These are phyloP conservation scores for Tokudaia muenninki DNA, from an alignment of 2,797 vertebrate genomes.

Conservation along the genomic window DNA sequence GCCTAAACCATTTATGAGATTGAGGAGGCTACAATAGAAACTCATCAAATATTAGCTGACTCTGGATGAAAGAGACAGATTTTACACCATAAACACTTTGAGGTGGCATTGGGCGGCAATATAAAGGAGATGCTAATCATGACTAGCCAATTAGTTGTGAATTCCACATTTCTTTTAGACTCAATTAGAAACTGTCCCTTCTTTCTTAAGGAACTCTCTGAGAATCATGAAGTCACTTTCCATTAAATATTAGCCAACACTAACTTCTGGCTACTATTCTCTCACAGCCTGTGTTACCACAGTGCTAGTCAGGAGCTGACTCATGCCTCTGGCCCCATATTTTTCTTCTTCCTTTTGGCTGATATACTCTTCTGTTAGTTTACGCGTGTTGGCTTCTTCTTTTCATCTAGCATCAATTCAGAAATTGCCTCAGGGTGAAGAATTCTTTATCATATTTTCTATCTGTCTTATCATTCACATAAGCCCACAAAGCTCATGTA, in stretches of 20 bases:
- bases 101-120: not conserved
- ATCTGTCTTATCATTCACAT: not conserved
- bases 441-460: not conserved
- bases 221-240: not conserved
- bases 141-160: not conserved
- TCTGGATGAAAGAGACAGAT: not conserved
- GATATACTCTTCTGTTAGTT: accelerated
- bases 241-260: not conserved
- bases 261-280: not conserved
- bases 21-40: accelerated
- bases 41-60: not conserved
- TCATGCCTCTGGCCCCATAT: not conserved
- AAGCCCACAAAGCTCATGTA: not conserved
- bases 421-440: not conserved
- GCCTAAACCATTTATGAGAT: not conserved
- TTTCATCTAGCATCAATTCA: not conserved
- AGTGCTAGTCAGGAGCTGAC: not conserved
- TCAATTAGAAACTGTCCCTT: not conserved
- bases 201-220: not conserved
- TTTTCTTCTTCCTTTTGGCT: too few species aligned
- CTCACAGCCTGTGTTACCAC: not conserved
- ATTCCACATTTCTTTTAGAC: not conserved
- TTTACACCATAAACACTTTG: not conserved
- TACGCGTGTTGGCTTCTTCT: too few species aligned
- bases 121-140: not conserved